Conservation (phyloP, 30 jellyfish, hydroid and myxozoan genomes). For the Clytia hemisphaerica region DNA sequence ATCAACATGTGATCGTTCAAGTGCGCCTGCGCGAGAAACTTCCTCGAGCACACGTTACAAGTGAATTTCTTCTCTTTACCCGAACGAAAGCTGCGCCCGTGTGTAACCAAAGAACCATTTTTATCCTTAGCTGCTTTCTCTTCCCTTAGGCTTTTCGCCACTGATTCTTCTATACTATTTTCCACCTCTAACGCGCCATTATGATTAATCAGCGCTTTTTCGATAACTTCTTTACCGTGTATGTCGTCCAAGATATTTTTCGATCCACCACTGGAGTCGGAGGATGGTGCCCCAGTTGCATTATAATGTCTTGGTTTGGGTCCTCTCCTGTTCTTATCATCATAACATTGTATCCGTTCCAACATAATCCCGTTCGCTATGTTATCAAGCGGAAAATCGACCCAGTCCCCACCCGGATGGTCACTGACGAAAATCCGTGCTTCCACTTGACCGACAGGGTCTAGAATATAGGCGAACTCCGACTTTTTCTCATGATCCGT, state of each 20-base stretch:
- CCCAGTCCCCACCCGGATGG: constrained; percentile 16
- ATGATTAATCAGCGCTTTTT: background rate
- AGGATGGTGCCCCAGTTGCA: too few relatives aligned
- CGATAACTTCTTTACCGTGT: background rate
- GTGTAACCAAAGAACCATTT: too few relatives aligned
- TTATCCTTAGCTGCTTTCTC: background rate
- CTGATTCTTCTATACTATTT: background rate
- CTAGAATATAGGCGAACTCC: constrained; percentile 10
- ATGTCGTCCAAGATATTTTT: too few relatives aligned
- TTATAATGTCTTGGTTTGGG: background rate
- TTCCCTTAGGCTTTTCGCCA: background rate
- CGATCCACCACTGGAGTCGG: too few relatives aligned
- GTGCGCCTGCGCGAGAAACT: constrained; percentile 38
- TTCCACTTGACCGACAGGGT: constrained; percentile 1
- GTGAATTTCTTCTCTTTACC: constrained; percentile 26
- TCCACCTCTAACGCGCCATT: background rate
- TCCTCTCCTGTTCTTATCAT: background rate
- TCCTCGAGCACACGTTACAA: constrained; percentile 19
- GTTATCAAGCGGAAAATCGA: constrained; percentile 11
- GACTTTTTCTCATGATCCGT: background rate
- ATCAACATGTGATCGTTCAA: constrained; percentile 37
- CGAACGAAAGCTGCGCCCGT: constrained; percentile 36
- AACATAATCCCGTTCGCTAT: constrained; percentile 1
- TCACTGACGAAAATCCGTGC: constrained; percentile 5
- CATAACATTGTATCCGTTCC: background rate